Conservation (phyloP, 2,888 invertebrate species). For the Lucinisca nassula region DNA sequence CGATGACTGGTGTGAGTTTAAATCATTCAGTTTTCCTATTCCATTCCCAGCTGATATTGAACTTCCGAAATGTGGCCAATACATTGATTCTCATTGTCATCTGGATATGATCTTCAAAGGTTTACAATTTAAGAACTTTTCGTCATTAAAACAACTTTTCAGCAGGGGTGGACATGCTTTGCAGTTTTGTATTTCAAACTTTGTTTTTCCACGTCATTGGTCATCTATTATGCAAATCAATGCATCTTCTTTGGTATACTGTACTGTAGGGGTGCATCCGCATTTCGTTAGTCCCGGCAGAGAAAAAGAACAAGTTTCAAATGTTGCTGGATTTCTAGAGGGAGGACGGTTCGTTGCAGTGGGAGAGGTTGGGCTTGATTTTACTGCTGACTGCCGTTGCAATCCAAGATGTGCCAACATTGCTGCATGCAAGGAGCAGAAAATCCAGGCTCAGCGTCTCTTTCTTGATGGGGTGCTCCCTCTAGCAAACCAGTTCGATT, state of each 20-base stretch:
- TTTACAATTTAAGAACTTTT: not conserved
- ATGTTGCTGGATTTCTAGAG: not conserved
- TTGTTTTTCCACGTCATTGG: not conserved
- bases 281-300: not conserved
- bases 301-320: not conserved
- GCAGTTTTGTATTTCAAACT: not conserved
- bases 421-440: not conserved
- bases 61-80: not conserved
- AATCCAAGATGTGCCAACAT: not conserved
- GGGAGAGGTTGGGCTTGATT: slow-evolving; percentile 9
- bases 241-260: not conserved
- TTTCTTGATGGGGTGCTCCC: slow-evolving; percentile 3
- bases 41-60: not conserved
- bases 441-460: not conserved
- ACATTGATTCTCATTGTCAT: slow-evolving; percentile 15
- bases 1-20: not conserved
- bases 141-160: not conserved
- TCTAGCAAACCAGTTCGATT: not conserved
- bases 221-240: not conserved
- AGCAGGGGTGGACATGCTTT: not conserved
- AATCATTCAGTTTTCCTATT: not conserved
- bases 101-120: not conserved
- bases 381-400: not conserved
- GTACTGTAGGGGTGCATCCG: slow-evolving; percentile 14
- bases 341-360: not conserved